A percentile compares a stretch with the other conserved stretches of the same genome.
Evolutionary conservation across 2,113 vertebrate genomes (phyloP).

Genomic region (Larimichthys crocea): DNA sequence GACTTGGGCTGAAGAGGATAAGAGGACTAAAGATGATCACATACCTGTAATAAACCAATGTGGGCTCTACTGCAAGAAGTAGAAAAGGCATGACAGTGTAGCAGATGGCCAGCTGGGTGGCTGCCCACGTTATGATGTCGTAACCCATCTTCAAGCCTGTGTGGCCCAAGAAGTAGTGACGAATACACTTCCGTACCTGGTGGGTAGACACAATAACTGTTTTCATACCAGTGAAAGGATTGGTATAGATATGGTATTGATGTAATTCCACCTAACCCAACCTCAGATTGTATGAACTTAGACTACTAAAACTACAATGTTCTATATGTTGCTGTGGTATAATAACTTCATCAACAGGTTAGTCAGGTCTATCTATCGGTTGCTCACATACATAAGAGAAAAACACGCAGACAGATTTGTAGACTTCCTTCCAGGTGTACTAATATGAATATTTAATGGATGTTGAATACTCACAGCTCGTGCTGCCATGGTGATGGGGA

Average conservation of each 20-base stretch:
- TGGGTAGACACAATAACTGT: neutral
- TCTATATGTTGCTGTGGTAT: too few relatives aligned
- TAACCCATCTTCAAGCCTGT: slow-evolving; percentile 75
- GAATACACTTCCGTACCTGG: slow-evolving; percentile 81
- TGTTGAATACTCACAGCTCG: slow-evolving; percentile 87
- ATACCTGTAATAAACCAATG: slow-evolving; percentile 83
- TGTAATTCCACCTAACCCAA: neutral
- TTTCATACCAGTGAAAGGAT: neutral
- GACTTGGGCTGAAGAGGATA: neutral
- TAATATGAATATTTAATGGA: slow-evolving; percentile 7
- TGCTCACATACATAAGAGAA: too few relatives aligned
- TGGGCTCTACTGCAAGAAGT: slow-evolving; percentile 80
- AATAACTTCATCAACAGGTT: too few relatives aligned
- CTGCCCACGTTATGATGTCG: slow-evolving; percentile 83
- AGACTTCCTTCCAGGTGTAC: neutral
- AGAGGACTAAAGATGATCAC: neutral
- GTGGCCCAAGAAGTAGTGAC: slow-evolving; percentile 77
- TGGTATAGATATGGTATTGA: neutral
- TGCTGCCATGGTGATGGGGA: slow-evolving; percentile 91
- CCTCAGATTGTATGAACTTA: too few relatives aligned
- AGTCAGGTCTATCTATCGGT: too few relatives aligned
- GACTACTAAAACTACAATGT: too few relatives aligned
- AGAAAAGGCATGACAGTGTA: slow-evolving; percentile 87
- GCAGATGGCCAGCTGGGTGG: slow-evolving; percentile 84
- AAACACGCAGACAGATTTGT: neutral